phyloP scores from a whole-genome alignment of 2,888 invertebrate genomes.

The Parnassius glacialis region DNA sequence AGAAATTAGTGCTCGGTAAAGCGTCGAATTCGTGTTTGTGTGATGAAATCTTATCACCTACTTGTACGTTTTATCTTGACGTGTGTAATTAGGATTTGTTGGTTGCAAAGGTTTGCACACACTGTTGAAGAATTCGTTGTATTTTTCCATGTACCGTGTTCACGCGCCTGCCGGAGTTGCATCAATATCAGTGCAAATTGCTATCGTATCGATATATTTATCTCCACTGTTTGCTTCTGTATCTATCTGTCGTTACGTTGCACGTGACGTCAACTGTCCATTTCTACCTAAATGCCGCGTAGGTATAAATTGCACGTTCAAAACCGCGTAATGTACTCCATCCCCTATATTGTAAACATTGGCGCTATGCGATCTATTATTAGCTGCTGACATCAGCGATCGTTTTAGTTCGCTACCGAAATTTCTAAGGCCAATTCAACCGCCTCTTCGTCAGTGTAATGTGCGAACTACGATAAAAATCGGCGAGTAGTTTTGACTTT shows the following conservation, averaged over 20 bases:
- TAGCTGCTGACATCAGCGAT: conserved; percentile 66
- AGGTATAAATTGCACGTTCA: conserved; percentile 17
- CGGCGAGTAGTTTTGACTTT: too few species aligned
- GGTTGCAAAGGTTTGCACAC: conserved; percentile 12
- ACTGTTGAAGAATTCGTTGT: conserved; percentile 10
- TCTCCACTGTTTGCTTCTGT: conserved; percentile 74
- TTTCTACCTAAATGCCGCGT: conserved; percentile 1
- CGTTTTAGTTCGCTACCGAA: conserved; percentile 50
- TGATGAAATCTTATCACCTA: conserved; percentile 32
- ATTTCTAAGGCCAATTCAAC: conserved; percentile 40
- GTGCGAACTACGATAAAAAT: too few species aligned
- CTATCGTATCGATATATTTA: conserved; percentile 68
- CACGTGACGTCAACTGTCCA: conserved; percentile 53
- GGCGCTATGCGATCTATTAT: conserved; percentile 62
- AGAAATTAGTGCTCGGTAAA: conserved; percentile 9
- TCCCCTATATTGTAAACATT: conserved; percentile 64
- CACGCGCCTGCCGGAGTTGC: conserved; percentile 36
- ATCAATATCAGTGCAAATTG: conserved; percentile 65
- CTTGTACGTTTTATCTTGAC: conserved; percentile 30
- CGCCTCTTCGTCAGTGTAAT: neutral
- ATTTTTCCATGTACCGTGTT: conserved; percentile 26
- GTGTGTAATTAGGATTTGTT: conserved; percentile 26
- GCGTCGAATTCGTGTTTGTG: conserved; percentile 20
- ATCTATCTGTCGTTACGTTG: conserved; percentile 57
- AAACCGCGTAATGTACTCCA: conserved; percentile 38